Percentiles rank a stretch among this genome's conserved stretches.
Conservation (phyloP, 2,797 vertebrate genomes). For the Triplophysa yarkandensis region DNA sequence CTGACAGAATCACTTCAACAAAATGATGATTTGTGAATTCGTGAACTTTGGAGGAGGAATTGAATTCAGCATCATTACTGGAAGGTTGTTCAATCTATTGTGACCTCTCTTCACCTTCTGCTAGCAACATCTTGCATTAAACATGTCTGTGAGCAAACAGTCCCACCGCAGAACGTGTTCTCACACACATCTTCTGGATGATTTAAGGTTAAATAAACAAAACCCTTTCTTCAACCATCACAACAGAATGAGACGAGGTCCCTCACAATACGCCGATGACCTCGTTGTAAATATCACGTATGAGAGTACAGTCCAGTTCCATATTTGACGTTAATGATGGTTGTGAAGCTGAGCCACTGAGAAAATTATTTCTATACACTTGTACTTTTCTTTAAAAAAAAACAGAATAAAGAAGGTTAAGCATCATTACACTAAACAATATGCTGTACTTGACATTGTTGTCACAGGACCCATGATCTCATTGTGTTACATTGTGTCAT, state of each 20-base stretch:
- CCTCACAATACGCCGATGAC: not conserved
- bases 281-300: not conserved
- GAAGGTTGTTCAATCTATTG: not conserved
- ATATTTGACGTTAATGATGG: slow-evolving; percentile 16
- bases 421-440: too few relatives aligned
- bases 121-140: not conserved
- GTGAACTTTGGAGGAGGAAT: not conserved
- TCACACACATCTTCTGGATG: not conserved
- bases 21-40: not conserved
- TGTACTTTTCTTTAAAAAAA: too few relatives aligned
- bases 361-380: too few relatives aligned
- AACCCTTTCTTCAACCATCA: not conserved
- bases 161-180: not conserved
- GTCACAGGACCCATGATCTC: too few relatives aligned
- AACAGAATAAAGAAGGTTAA: too few relatives aligned
- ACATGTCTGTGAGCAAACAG: not conserved
- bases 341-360: not conserved
- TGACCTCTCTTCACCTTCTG: not conserved
- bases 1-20: not conserved
- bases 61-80: not conserved
- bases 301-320: too few relatives aligned
- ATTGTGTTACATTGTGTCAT: too few relatives aligned
- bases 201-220: not conserved
- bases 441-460: too few relatives aligned
- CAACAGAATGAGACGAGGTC: not conserved